Base-by-base conservation (phyloP, 2,113 vertebrate genomes). In the Silurus meridionalis region DNA sequence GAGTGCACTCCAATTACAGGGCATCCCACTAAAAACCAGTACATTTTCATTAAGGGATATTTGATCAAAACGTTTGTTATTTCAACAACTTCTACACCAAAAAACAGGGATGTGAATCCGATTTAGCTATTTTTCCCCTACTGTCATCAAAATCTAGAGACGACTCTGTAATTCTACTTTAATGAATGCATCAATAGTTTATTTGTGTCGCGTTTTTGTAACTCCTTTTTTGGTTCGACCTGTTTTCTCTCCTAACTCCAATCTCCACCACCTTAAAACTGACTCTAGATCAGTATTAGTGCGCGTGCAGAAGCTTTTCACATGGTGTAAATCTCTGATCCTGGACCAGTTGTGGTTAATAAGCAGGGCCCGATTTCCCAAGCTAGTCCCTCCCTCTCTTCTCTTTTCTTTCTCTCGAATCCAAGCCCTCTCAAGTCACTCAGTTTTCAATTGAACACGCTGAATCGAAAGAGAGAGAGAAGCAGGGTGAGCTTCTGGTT, bases 201-300 rank as follows among this genome's bases (percentile, higher is more conserved):
- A 19, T 60, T 80, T 79, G 77, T 5, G 55, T 58, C n/a, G 2
- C 74, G 1, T 37, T 80, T 69, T 78, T 37, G 28, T 4, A 6
- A n/a, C 21, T 28, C 52, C 53, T 58, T 79, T 79, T 80, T 80
- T 21, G 25, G 55, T 60, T 80, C 23, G 55, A 78, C 11, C 60
- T 50, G 80, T 80, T 83, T 86, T 74, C 80, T 83, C 48, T 63
- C 19, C 19, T 72, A 71, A 83, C 60, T 46, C 60, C 17, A 50
- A 82, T 84, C 72, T 82, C 79, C 84, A 69, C 92, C 92, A 95
- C 93, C 93, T 95, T 93, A 94, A 95, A 92, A 23, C 74, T 79
- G 84, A 85, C 28, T 37, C 64, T 50, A 52, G 69, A 57, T 82
- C 67, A 19, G 79, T 23, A n/a, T 15, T 8, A 6, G 48, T 10